These are phyloP conservation scores for Sphecodes monilicornis DNA, from an alignment of 2,888 invertebrate species.

Conservation along the genomic window DNA sequence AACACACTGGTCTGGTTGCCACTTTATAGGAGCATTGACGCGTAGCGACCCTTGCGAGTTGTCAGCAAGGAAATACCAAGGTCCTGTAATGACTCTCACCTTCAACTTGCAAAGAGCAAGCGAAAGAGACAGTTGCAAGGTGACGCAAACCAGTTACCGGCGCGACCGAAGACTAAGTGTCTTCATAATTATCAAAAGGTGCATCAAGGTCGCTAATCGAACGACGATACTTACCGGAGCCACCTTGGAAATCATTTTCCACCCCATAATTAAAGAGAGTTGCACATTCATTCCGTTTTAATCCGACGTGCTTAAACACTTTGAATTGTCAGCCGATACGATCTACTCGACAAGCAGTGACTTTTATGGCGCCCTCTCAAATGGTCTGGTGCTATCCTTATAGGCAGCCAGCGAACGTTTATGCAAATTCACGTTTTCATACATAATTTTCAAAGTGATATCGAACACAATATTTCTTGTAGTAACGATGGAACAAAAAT, in stretches of 20 bases:
- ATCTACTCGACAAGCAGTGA: not conserved
- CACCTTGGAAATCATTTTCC: not conserved
- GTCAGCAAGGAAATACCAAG: constrained; percentile 37
- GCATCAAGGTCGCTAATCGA: constrained; percentile 15
- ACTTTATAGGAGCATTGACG: constrained; percentile 29
- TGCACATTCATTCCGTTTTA: constrained; percentile 1
- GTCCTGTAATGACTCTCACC: constrained; percentile 51
- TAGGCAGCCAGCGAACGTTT: not conserved
- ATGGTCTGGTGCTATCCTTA: not conserved
- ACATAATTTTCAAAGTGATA: not conserved
- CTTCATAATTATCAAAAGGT: constrained; percentile 31
- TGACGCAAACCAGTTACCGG: constrained; percentile 39
- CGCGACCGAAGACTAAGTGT: not conserved
- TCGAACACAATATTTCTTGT: not conserved
- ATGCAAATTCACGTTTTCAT: not conserved
- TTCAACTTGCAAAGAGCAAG: constrained; percentile 51
- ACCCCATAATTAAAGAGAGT: not conserved
- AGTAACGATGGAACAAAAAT: not conserved
- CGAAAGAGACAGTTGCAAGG: constrained; percentile 45
- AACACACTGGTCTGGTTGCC: constrained; percentile 9
- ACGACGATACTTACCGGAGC: not conserved
- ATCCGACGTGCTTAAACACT: not conserved
- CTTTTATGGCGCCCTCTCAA: not conserved
- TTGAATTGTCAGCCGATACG: constrained; percentile 11
- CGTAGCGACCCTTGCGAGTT: constrained; percentile 16